A percentile compares a stretch with the other conserved stretches of the same genome.
Conservation (phyloP, 2,888 invertebrate genomes). For the Hirtodrosophila histrioides region DNA sequence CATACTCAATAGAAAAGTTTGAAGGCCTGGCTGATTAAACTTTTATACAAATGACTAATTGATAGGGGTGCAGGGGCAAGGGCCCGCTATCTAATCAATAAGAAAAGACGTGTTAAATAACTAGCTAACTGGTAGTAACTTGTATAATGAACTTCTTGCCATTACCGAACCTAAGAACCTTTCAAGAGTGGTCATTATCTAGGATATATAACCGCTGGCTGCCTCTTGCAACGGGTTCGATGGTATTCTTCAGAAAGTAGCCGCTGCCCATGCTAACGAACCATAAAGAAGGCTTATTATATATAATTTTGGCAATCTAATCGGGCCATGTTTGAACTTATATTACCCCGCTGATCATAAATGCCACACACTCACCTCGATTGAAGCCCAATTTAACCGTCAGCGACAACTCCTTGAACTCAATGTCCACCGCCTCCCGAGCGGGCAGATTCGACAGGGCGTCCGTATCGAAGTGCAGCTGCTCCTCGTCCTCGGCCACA, state of each 20-base stretch:
- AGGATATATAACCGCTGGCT: slow-evolving; percentile 8
- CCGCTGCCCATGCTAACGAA: slow-evolving; percentile 46
- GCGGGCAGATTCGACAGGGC: slow-evolving; percentile 82
- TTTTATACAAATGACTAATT: slow-evolving; percentile 51
- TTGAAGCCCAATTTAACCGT: slow-evolving; percentile 89
- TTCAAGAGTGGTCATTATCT: slow-evolving; percentile 25
- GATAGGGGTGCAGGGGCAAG: slow-evolving; percentile 34
- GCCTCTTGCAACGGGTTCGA: neutral
- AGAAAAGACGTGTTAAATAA: slow-evolving; percentile 29
- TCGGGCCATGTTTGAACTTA: slow-evolving; percentile 47
- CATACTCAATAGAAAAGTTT: neutral
- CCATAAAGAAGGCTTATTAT: slow-evolving; percentile 45
- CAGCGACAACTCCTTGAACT: slow-evolving; percentile 90
- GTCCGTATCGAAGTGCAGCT: slow-evolving; percentile 46
- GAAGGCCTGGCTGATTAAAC: slow-evolving; percentile 5
- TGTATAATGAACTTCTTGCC: slow-evolving; percentile 28
- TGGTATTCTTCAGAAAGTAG: slow-evolving; percentile 38
- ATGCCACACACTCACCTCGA: slow-evolving; percentile 86
- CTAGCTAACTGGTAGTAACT: slow-evolving; percentile 49
- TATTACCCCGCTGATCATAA: slow-evolving; percentile 46
- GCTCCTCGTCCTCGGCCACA: slow-evolving; percentile 55
- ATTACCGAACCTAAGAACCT: slow-evolving; percentile 32
- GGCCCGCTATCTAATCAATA: slow-evolving; percentile 61
- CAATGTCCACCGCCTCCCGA: slow-evolving; percentile 88
- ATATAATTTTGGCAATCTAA: slow-evolving; percentile 65